phyloP scores from a whole-genome alignment of 2,797 vertebrate genomes.

The Bradypodion ventrale region DNA sequence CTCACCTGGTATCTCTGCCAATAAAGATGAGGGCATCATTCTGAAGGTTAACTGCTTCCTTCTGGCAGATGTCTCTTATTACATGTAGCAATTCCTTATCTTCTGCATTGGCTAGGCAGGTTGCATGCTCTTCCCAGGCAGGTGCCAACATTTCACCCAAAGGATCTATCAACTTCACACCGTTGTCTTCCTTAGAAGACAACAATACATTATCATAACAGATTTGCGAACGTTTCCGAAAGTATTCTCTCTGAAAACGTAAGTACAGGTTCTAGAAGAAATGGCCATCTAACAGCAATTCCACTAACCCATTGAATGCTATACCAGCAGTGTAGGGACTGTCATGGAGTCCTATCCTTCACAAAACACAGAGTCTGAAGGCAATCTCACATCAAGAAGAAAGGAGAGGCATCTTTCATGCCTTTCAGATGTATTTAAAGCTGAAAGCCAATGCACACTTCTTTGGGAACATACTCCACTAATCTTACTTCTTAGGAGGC shows the following conservation, averaged over 20 bases:
- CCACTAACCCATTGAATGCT: neutral
- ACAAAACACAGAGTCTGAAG: neutral
- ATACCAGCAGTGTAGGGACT: too few relatives aligned
- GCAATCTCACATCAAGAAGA: neutral
- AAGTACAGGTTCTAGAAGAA: neutral
- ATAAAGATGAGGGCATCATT: constrained; percentile 82
- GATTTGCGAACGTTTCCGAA: neutral
- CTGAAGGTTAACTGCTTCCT: constrained; percentile 81
- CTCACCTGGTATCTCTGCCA: constrained; percentile 93
- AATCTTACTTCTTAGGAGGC: neutral
- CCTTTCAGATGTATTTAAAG: neutral
- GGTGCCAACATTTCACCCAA: constrained; percentile 93
- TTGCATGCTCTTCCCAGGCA: constrained; percentile 90
- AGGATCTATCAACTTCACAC: constrained; percentile 92
- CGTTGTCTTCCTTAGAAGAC: constrained; percentile 88
- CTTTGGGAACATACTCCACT: neutral
- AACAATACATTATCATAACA: neutral
- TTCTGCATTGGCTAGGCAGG: constrained; percentile 88
- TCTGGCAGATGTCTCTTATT: constrained; percentile 81
- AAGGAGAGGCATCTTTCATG: neutral
- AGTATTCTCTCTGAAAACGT: neutral
- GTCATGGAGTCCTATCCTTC: neutral
- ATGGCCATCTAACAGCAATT: neutral
- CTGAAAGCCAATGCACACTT: neutral
- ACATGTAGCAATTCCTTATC: constrained; percentile 76